phyloP scores from a whole-genome alignment of 2,797 vertebrate species.

The Sorex maritimensis region DNA sequence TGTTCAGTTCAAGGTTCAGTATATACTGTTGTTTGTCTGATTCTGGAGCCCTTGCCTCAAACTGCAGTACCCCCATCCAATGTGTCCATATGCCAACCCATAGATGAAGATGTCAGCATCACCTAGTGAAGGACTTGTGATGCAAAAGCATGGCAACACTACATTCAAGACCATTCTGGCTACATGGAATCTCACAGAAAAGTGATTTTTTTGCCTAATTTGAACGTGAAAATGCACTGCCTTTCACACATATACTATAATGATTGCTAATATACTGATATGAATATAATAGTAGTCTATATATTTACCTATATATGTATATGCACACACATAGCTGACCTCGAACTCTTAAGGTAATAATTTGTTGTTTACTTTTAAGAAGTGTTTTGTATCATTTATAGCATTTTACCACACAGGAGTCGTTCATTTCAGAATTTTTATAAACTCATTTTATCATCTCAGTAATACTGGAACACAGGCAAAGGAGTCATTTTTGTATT shows the following conservation, averaged over 20 bases:
- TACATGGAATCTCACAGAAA: background rate
- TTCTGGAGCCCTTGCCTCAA: background rate
- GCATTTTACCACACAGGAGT: background rate
- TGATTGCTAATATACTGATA: background rate
- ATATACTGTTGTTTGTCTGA: background rate
- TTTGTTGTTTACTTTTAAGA: background rate
- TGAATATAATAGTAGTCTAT: background rate
- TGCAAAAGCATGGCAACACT: background rate
- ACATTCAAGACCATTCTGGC: background rate
- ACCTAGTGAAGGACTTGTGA: background rate
- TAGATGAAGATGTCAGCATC: background rate
- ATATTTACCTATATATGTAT: background rate
- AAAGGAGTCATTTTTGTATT: slow-evolving; percentile 11
- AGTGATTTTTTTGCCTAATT: slow-evolving; percentile 27
- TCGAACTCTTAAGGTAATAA: background rate
- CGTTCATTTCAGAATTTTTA: slow-evolving; percentile 34
- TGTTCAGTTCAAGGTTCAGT: background rate
- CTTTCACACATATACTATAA: background rate
- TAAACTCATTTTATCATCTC: slow-evolving; percentile 29
- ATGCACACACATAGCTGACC: background rate
- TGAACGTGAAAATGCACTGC: background rate
- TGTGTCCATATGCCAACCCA: background rate
- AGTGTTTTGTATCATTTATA: background rate
- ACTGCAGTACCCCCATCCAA: background rate
- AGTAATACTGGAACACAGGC: background rate